Conservation (phyloP, 1,140 invertebrate species). For the Archivesica marissinica region DNA sequence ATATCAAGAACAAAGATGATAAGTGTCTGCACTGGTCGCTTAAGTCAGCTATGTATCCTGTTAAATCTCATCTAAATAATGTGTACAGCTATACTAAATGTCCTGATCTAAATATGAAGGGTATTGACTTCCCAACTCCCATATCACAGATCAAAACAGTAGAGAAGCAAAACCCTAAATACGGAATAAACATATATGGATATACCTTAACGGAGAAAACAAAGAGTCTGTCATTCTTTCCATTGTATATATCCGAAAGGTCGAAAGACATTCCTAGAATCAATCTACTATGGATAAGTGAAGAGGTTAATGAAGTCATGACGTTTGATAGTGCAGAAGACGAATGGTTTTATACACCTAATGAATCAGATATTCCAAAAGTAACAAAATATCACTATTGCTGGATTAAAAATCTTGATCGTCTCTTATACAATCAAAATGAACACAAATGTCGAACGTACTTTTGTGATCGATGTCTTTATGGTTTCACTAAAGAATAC, state of each 20-base stretch:
- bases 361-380: neutral
- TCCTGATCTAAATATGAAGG: neutral
- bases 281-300: neutral
- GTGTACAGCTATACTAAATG: neutral
- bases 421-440: constrained; percentile 35
- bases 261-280: constrained; percentile 8
- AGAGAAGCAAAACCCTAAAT: constrained; percentile 13
- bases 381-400: constrained; percentile 56
- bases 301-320: neutral
- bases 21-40: constrained; percentile 26
- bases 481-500: constrained; percentile 43
- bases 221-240: neutral
- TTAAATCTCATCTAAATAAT: neutral
- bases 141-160: neutral
- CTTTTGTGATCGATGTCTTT: constrained; percentile 60
- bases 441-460: constrained; percentile 6
- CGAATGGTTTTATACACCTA: too few species aligned
- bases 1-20: constrained; percentile 55
- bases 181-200: neutral
- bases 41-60: constrained; percentile 18
- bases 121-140: constrained; percentile 2
- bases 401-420: constrained; percentile 58
- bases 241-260: constrained; percentile 1
- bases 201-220: neutral
- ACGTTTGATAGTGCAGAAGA: too few species aligned